These are phyloP conservation scores for Panopea generosa DNA, from an alignment of 2,888 invertebrate species.

Conservation along the genomic window DNA sequence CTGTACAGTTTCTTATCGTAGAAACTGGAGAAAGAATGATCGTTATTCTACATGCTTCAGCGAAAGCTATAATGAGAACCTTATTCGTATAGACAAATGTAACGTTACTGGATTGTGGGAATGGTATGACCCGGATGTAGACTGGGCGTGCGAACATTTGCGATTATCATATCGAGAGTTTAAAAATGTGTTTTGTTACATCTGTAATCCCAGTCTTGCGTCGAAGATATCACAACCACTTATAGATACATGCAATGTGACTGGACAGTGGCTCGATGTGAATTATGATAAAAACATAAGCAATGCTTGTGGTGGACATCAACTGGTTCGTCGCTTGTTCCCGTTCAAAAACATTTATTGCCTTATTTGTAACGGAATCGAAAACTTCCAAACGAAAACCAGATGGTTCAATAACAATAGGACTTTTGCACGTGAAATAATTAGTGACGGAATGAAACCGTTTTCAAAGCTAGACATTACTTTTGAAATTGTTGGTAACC, in stretches of 20 bases:
- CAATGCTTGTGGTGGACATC: slow-evolving; percentile 4
- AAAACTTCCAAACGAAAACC: no score
- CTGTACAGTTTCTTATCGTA: no score
- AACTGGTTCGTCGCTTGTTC: no score
- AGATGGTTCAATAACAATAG: no score
- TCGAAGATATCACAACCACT: not conserved
- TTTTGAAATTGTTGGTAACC: no score
- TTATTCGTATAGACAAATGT: slow-evolving; percentile 20
- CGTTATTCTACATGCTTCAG: no score
- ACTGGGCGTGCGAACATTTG: slow-evolving; percentile 46
- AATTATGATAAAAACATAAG: not conserved
- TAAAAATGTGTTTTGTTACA: slow-evolving; percentile 17
- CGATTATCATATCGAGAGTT: slow-evolving; percentile 1
- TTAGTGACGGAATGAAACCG: no score
- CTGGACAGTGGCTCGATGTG: not conserved
- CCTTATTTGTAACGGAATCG: slow-evolving; percentile 39
- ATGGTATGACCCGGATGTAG: slow-evolving; percentile 36
- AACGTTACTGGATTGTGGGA: slow-evolving; percentile 47
- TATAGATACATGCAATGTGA: slow-evolving; percentile 24
- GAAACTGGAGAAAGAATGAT: no score
- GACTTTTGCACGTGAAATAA: no score
- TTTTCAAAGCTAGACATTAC: no score
- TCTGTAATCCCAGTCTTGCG: slow-evolving; percentile 35
- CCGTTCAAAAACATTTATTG: slow-evolving; percentile 52
- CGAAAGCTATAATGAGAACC: no score